A percentile compares a stretch with the other conserved stretches of the same genome.
These are phyloP conservation scores for Agonopterix heracliana DNA, from an alignment of 2,888 invertebrate species.

Conservation along the genomic window DNA sequence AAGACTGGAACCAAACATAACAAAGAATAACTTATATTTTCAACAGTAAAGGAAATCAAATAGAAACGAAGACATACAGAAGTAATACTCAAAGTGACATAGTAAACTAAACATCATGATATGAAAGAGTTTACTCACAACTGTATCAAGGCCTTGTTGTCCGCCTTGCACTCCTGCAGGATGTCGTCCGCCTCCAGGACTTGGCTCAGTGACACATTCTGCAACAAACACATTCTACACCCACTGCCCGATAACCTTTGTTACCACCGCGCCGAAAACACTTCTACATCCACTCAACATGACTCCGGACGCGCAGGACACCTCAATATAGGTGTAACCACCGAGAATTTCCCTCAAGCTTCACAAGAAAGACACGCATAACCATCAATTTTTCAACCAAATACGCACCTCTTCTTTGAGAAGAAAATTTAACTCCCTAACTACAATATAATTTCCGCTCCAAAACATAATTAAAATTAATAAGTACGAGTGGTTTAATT, in stretches of 20 bases:
- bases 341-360: constrained; percentile 5
- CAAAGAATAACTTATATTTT: too few species aligned
- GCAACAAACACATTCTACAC: constrained; percentile 43
- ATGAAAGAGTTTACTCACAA: constrained; percentile 82
- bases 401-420: constrained; percentile 84
- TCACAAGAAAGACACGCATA: constrained; percentile 27
- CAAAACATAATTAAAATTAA: constrained; percentile 85
- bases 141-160: constrained; percentile 92
- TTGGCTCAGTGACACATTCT: constrained; percentile 94
- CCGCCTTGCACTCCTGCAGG: constrained; percentile 95
- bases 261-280: neutral
- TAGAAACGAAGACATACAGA: too few species aligned
- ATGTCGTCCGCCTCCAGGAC: constrained; percentile 96
- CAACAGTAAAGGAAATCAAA: too few species aligned
- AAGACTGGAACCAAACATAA: too few species aligned
- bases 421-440: constrained; percentile 85
- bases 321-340: neutral
- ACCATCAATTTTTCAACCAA: constrained; percentile 59
- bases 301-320: neutral
- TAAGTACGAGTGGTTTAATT: constrained; percentile 52
- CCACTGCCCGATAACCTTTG: neutral
- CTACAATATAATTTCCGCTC: constrained; percentile 84
- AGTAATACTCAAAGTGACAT: too few species aligned
- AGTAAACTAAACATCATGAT: neutral
- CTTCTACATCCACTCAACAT: neutral